These are phyloP conservation scores for Lithosia quadra DNA, from an alignment of 2,888 invertebrate species.

Conservation along the genomic window DNA sequence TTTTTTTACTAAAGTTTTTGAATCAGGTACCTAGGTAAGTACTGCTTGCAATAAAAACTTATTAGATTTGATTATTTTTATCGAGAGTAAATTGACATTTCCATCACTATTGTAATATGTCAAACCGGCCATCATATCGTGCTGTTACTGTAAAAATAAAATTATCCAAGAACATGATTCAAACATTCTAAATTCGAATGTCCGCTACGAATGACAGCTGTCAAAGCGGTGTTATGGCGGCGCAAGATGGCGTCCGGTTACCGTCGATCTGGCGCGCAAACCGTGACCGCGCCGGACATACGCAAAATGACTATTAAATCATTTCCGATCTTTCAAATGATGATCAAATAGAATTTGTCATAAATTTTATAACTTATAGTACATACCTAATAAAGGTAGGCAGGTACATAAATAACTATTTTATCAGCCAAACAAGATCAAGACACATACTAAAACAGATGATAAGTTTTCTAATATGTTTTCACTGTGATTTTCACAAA, in stretches of 20 bases:
- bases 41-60: no score
- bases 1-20: no score
- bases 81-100: no score
- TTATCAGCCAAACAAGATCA: not conserved
- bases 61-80: no score
- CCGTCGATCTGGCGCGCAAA: slow-evolving; percentile 74
- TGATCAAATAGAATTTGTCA: slow-evolving; percentile 56
- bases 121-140: no score
- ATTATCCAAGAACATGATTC: slow-evolving; percentile 65
- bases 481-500: no score
- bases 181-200: slow-evolving; percentile 81
- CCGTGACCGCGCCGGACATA: slow-evolving; percentile 67
- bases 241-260: slow-evolving; percentile 84
- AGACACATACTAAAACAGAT: no score
- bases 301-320: slow-evolving; percentile 75
- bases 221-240: slow-evolving; percentile 82
- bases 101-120: no score
- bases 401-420: not conserved
- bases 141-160: no score
- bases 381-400: no score
- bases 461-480: no score
- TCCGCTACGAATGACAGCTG: slow-evolving; percentile 83
- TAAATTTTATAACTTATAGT: slow-evolving; percentile 31
- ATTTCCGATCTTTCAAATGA: slow-evolving; percentile 79
- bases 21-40: no score